These are phyloP conservation scores for Diaphora mendica DNA, from an alignment of 2,888 invertebrate genomes.

Conservation along the genomic window DNA sequence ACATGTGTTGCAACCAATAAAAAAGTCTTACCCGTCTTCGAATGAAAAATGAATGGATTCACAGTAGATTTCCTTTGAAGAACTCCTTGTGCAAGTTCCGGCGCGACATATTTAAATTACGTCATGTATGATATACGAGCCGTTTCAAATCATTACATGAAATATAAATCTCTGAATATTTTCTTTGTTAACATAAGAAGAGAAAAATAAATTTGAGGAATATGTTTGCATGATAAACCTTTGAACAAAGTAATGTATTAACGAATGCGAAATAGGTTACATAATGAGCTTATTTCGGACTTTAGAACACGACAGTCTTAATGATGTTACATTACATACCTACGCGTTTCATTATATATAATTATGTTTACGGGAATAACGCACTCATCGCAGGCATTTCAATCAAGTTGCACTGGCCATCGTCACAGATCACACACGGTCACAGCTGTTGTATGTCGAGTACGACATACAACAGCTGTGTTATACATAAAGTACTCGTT, in stretches of 20 bases:
- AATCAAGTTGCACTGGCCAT: no score
- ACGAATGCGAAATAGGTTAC: background rate
- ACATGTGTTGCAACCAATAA: slow-evolving; percentile 52
- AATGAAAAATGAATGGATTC: slow-evolving; percentile 49
- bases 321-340: background rate
- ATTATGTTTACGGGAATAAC: no score
- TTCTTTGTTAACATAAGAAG: background rate
- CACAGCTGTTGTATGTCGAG: no score
- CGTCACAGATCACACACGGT: no score
- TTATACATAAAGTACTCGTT: no score
- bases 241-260: background rate
- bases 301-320: background rate
- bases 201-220: background rate
- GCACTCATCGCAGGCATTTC: no score
- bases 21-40: slow-evolving; percentile 41
- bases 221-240: background rate
- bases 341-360: no score
- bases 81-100: slow-evolving; percentile 9
- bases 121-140: slow-evolving; percentile 3
- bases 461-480: no score
- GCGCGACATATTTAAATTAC: slow-evolving; percentile 11
- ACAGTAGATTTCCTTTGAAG: slow-evolving; percentile 30
- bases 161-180: background rate
- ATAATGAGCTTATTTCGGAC: background rate
- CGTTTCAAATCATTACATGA: slow-evolving; percentile 1